Percentiles rank a stretch among this genome's conserved stretches.
phyloP scores from a whole-genome alignment of 2,888 invertebrate species.

The Ennomos erosarius region DNA sequence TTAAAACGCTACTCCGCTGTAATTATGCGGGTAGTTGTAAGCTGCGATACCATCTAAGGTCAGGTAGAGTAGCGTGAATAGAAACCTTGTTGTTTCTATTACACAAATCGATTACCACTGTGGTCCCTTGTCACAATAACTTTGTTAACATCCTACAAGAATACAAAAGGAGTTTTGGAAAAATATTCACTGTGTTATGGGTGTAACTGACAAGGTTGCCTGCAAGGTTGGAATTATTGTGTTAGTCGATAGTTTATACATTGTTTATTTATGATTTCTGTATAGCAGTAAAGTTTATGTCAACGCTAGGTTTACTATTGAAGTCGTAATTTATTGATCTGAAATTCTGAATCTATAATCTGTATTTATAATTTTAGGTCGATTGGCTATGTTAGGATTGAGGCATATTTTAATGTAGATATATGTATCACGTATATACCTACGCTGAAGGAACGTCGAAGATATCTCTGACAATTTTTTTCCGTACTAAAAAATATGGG shows the following conservation, averaged over 20 bases:
- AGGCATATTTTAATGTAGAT: no score
- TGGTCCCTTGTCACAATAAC: conserved; percentile 14
- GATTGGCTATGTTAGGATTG: no score
- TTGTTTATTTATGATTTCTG: conserved; percentile 53
- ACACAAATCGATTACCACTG: conserved; percentile 7
- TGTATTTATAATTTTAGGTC: no score
- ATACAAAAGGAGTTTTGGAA: not conserved
- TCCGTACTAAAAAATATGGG: no score
- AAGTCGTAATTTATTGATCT: conserved; percentile 12
- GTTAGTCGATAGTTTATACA: conserved; percentile 42
- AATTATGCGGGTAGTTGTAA: conserved; percentile 42
- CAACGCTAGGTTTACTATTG: conserved; percentile 24
- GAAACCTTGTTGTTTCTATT: conserved; percentile 31
- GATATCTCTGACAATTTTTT: no score
- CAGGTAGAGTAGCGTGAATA: conserved; percentile 44
- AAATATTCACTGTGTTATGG: conserved; percentile 6
- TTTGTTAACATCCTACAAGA: not conserved
- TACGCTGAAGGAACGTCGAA: no score
- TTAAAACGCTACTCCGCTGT: conserved; percentile 34
- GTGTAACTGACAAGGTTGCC: not conserved
- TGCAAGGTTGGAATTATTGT: conserved; percentile 34
- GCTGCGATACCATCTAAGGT: conserved; percentile 42
- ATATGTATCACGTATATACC: no score
- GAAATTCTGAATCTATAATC: not conserved
- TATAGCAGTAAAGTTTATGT: conserved; percentile 43